These are phyloP conservation scores for Cloeon dipterum DNA, from an alignment of 2,888 invertebrate species.

Conservation along the genomic window DNA sequence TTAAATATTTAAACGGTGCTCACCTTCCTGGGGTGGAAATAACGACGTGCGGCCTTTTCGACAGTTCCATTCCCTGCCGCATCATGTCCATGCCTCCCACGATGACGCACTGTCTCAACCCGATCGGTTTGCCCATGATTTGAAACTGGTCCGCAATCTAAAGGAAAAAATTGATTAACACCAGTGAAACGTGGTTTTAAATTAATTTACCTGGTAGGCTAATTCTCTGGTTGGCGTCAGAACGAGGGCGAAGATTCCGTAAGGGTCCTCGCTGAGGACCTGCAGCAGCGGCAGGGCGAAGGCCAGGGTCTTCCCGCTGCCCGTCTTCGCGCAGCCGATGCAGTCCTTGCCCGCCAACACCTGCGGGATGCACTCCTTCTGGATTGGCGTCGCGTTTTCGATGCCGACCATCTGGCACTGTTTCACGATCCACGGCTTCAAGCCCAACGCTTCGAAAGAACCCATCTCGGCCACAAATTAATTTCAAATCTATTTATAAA, in stretches of 20 bases:
- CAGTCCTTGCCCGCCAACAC: conserved; percentile 65
- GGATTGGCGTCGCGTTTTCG: conserved; percentile 57
- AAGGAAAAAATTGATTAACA: conserved; percentile 5
- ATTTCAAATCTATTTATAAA: no score
- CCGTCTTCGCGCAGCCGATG: conserved; percentile 92
- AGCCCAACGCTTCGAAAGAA: conserved; percentile 32
- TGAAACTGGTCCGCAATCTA: conserved; percentile 89
- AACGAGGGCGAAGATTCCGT: conserved; percentile 83
- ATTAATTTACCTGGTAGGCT: conserved; percentile 48
- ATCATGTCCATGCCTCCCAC: conserved; percentile 94
- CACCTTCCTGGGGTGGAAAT: conserved; percentile 79
- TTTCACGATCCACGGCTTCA: conserved; percentile 50
- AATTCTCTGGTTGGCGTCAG: conserved; percentile 88
- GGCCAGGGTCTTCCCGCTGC: conserved; percentile 94
- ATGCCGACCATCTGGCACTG: conserved; percentile 44
- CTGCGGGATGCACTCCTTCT: conserved; percentile 53
- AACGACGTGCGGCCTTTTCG: conserved; percentile 75
- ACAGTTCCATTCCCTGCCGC: conserved; percentile 60
- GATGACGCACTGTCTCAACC: conserved; percentile 59
- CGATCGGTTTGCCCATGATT: conserved; percentile 72
- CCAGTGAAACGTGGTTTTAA: no score
- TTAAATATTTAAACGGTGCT: not conserved
- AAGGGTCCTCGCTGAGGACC: conserved; percentile 78
- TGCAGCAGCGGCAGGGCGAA: conserved; percentile 90
- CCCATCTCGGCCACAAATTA: no score